Conservation (phyloP, 2,113 vertebrate species). For the Onychostoma macrolepis region DNA sequence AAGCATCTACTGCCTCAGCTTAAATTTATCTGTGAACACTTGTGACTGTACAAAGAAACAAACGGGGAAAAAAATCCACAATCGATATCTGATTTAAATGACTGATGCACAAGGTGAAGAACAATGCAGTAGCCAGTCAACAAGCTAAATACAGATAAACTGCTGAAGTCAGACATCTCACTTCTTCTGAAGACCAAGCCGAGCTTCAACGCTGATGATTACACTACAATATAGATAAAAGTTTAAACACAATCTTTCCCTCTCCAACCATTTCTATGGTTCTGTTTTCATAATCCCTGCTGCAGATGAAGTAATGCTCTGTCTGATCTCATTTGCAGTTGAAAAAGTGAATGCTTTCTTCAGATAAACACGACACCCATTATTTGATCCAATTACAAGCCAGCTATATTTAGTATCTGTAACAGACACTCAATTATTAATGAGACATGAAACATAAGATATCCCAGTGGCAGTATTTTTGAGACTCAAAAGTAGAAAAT, state of each 20-base stretch:
- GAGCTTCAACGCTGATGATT: neutral
- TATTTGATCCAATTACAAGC: constrained; percentile 51
- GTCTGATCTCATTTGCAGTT: constrained; percentile 8
- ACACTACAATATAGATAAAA: neutral
- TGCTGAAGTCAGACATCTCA: constrained; percentile 16
- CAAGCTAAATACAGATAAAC: neutral
- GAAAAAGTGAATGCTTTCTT: constrained; percentile 42
- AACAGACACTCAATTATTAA: constrained; percentile 58
- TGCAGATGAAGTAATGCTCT: constrained; percentile 21
- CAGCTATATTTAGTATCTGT: constrained; percentile 50
- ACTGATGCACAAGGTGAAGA: neutral
- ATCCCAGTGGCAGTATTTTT: constrained; percentile 46
- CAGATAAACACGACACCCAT: constrained; percentile 28
- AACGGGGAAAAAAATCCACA: neutral
- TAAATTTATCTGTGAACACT: constrained; percentile 7
- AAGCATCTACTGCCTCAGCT: constrained; percentile 19
- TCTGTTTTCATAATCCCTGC: constrained; percentile 29
- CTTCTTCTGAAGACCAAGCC: neutral
- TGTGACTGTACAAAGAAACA: neutral
- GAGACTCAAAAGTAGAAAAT: constrained; percentile 15
- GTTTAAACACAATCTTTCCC: neutral
- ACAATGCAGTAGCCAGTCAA: constrained; percentile 17
- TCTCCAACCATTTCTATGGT: neutral
- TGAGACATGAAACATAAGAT: constrained; percentile 55
- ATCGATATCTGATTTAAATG: constrained; percentile 34